phyloP scores from a whole-genome alignment of 2,888 invertebrate species.

The Cataglyphis cursor region DNA sequence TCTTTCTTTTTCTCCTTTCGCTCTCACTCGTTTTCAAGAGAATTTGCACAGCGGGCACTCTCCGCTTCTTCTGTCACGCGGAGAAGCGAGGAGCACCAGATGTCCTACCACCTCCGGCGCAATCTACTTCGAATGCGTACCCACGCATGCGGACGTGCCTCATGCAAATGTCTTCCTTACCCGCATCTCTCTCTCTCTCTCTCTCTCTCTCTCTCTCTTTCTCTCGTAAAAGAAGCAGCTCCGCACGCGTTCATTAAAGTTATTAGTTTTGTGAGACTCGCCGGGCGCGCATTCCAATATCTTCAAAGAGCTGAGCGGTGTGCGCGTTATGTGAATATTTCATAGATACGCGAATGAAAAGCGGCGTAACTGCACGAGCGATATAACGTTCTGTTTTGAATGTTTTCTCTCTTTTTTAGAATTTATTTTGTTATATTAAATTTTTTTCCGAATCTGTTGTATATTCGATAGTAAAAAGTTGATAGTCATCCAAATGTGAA shows the following conservation, averaged over 20 bases:
- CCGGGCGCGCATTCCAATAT: slow-evolving; percentile 59
- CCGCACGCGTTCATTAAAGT: slow-evolving; percentile 73
- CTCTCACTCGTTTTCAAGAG: slow-evolving; percentile 28
- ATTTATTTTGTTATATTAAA: neutral
- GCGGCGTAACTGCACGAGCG: slow-evolving; percentile 56
- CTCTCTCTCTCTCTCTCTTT: slow-evolving; percentile 51
- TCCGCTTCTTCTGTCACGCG: slow-evolving; percentile 38
- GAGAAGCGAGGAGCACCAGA: slow-evolving; percentile 65
- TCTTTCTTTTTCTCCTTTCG: neutral
- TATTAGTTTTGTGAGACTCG: slow-evolving; percentile 74
- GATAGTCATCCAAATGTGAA: neutral
- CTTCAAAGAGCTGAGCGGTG: slow-evolving; percentile 66
- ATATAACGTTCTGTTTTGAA: slow-evolving; percentile 4
- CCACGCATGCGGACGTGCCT: slow-evolving; percentile 76
- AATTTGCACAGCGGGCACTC: slow-evolving; percentile 32
- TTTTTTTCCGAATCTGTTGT: neutral
- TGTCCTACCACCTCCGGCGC: slow-evolving; percentile 70
- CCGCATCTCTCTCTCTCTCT: slow-evolving; percentile 50
- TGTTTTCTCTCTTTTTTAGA: neutral
- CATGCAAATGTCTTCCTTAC: slow-evolving; percentile 76
- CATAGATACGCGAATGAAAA: slow-evolving; percentile 56
- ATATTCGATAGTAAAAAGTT: neutral
- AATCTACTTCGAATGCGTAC: slow-evolving; percentile 77
- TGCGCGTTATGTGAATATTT: slow-evolving; percentile 71
- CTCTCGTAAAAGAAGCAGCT: slow-evolving; percentile 65